These are phyloP conservation scores for Cantharis rufa DNA, from an alignment of 2,888 invertebrate species.

Conservation along the genomic window DNA sequence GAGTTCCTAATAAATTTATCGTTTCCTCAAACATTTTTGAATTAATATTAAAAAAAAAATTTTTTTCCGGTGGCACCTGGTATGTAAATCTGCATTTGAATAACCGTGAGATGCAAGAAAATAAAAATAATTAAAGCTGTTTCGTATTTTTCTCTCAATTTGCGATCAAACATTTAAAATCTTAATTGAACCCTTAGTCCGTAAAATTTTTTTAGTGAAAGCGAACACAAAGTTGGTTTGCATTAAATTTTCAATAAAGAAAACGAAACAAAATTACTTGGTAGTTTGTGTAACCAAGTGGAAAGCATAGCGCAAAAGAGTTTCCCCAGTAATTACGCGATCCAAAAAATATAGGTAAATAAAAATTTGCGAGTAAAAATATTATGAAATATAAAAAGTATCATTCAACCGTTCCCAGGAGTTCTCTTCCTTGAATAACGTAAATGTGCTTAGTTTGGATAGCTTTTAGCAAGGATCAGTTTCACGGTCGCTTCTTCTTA, in stretches of 20 bases:
- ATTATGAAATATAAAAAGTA: constrained; percentile 28
- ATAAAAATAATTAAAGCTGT: neutral
- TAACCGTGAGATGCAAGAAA: too few species aligned
- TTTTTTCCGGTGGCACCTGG: too few species aligned
- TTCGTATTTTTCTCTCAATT: neutral
- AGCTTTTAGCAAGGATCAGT: constrained; percentile 34
- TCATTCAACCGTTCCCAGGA: constrained; percentile 26
- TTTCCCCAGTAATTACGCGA: neutral
- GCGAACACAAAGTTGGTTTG: neutral
- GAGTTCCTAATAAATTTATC: too few species aligned
- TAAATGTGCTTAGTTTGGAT: constrained; percentile 37
- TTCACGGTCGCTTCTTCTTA: constrained; percentile 33
- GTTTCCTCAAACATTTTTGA: too few species aligned
- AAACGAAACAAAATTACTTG: neutral
- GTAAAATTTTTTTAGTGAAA: neutral
- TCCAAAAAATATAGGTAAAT: neutral
- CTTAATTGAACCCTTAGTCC: neutral
- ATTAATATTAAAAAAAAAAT: too few species aligned
- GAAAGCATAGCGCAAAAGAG: neutral
- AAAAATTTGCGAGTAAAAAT: constrained; percentile 24
- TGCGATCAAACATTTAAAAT: neutral
- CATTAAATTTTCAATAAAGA: neutral
- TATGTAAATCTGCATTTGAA: too few species aligned
- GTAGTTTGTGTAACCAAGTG: neutral
- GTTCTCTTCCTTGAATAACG: constrained; percentile 31